Evolutionary conservation across 2,113 vertebrate genomes (phyloP).

Genomic region (Bothrops jararaca): DNA sequence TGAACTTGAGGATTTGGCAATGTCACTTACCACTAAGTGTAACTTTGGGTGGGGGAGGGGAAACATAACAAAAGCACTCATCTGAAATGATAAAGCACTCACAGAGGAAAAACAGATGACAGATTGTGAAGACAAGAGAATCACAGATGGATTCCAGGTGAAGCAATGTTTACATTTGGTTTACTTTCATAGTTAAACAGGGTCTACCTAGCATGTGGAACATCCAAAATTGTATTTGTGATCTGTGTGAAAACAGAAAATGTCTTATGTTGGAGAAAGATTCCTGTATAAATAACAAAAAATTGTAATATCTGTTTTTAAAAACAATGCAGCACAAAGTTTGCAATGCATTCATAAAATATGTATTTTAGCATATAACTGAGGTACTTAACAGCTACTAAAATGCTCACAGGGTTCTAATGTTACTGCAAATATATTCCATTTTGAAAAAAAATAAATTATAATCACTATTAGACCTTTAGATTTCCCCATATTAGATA

Average conservation of each 20-base stretch:
- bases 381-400: slow-evolving; percentile 13
- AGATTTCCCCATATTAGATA: neutral
- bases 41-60: slow-evolving; percentile 29
- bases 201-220: slow-evolving; percentile 49
- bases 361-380: slow-evolving; percentile 40
- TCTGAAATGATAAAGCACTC: slow-evolving; percentile 79
- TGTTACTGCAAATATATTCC: neutral
- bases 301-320: slow-evolving; percentile 45
- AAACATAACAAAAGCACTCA: slow-evolving; percentile 61
- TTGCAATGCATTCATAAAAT: slow-evolving; percentile 34
- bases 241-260: slow-evolving; percentile 56
- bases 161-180: slow-evolving; percentile 65
- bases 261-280: slow-evolving; percentile 43
- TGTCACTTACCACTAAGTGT: slow-evolving; percentile 56
- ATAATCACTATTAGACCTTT: neutral
- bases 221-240: slow-evolving; percentile 64
- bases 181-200: slow-evolving; percentile 76
- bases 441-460: neutral
- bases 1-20: slow-evolving; percentile 70
- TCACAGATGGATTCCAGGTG: slow-evolving; percentile 78
- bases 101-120: slow-evolving; percentile 71
- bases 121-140: slow-evolving; percentile 67
- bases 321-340: slow-evolving; percentile 13
- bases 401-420: neutral
- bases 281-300: slow-evolving; percentile 52